A percentile compares a stretch with the other conserved stretches of the same genome.
These are phyloP conservation scores for Drosophila punjabiensis DNA, from an alignment of 1,140 invertebrate species.

Conservation along the genomic window DNA sequence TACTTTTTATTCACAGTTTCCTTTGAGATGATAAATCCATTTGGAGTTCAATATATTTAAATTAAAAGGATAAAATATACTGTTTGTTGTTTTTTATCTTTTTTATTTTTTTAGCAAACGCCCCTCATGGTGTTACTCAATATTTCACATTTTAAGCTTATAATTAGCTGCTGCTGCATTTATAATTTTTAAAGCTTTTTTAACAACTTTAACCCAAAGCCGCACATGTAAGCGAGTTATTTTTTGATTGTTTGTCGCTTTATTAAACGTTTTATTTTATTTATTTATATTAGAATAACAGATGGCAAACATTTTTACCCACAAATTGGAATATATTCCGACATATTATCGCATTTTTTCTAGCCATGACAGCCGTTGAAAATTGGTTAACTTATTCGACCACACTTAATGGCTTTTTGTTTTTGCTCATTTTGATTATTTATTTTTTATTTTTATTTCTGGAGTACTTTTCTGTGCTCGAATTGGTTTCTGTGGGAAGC, in stretches of 20 bases:
- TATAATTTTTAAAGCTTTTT: slow-evolving; percentile 10
- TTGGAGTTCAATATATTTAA: not conserved
- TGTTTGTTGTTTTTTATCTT: not conserved
- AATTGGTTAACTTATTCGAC: slow-evolving; percentile 29
- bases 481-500: not conserved
- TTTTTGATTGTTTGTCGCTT: slow-evolving; percentile 6
- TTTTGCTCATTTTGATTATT: slow-evolving; percentile 1
- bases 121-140: not conserved
- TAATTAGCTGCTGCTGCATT: not conserved
- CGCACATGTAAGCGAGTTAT: not conserved
- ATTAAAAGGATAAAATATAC: too few relatives aligned
- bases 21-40: slow-evolving; percentile 1
- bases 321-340: slow-evolving; percentile 25
- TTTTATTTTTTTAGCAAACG: not conserved
- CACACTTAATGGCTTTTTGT: slow-evolving; percentile 1
- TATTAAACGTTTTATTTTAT: slow-evolving; percentile 7
- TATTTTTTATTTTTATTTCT: slow-evolving; percentile 6
- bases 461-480: not conserved
- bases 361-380: slow-evolving; percentile 21
- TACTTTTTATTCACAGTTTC: not conserved
- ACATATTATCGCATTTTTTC: slow-evolving; percentile 1
- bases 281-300: slow-evolving; percentile 4
- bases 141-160: slow-evolving; percentile 12
- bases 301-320: slow-evolving; percentile 7
- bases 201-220: not conserved